Base-by-base conservation (phyloP, 2,888 invertebrate species). In the Latrodectus hesperus region DNA sequence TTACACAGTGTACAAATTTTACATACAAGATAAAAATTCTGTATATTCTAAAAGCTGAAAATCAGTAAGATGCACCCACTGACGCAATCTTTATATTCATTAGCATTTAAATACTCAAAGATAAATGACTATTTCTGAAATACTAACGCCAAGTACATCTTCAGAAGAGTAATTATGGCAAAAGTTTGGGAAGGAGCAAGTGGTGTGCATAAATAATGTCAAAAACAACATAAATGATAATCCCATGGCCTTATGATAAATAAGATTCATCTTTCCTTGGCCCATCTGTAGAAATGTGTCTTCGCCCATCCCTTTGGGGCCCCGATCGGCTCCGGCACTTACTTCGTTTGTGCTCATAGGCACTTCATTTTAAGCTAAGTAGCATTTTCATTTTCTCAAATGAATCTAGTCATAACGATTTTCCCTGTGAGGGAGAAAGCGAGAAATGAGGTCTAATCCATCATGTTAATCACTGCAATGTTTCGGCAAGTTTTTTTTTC, bases 401-500 rank as follows among this genome's bases (percentile, higher is more conserved):
- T 65, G 81, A 81, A 74, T 74, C 81, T 26, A 73, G 65, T 73
- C 81, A 73, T 73, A 81, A 81, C 67, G 81, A 49, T 78, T 78
- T 55, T n/a, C 60, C 12, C 14, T 16, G 14, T 60, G 60, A 12
- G 11, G 22, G 26, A 70, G 22, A 60, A 64, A 60, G 75, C 83
- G 64, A 76, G 74, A 55, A 71, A 71, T 70, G 70, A 52, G 68
- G 26, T 68, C 55, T 83, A 83, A 83, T 83, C 83, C 83, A 83
- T 83, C 83, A 83, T 55, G 22, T 60, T 83, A 83, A 83, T 83
- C 83, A 83, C 83, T 60, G 83, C 68, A 75, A 75, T 64, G 72
- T 76, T 83, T 83, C 76, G 83, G 49, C 75, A 67, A 26, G 73
- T 81, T n/a, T 38, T 70, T 70, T 38, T 53, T 49, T n/a, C n/a